Conservation (phyloP, 64 coral and sea anemone species). For the Actinia tenebrosa region DNA sequence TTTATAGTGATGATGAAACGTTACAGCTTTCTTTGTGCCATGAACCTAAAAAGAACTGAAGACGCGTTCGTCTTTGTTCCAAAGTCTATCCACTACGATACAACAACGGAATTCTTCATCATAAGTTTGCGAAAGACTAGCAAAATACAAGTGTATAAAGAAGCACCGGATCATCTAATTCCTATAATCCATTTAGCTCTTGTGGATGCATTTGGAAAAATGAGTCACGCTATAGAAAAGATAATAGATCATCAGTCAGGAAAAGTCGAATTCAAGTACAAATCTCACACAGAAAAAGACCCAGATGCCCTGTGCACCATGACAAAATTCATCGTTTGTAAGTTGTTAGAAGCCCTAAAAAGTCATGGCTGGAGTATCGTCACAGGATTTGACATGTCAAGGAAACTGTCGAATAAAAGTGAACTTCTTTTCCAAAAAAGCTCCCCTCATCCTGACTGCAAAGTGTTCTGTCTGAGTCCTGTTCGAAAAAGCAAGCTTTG, state of each 20-base stretch:
- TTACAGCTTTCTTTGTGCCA: not conserved
- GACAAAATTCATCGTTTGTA: constrained; percentile 8
- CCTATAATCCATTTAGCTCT: not conserved
- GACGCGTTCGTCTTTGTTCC: constrained; percentile 4
- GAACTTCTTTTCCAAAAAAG: constrained; percentile 8
- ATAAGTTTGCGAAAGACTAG: not conserved
- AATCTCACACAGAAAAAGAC: not conserved
- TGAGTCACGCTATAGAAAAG: not conserved
- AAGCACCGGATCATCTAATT: not conserved
- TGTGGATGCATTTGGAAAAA: not conserved
- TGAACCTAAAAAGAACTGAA: constrained; percentile 13
- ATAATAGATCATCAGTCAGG: not conserved
- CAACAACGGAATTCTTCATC: not conserved
- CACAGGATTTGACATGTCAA: constrained; percentile 7
- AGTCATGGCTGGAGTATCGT: not conserved
- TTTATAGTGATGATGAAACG: not conserved
- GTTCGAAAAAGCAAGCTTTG: not conserved
- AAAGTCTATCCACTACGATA: not conserved
- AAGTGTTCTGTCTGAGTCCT: constrained; percentile 1
- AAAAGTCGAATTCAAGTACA: constrained; percentile 6
- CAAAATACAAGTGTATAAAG: constrained; percentile 5
- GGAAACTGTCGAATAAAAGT: not conserved
- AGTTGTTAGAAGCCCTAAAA: not conserved
- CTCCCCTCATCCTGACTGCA: not conserved
- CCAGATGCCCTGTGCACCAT: not conserved